phyloP scores from a whole-genome alignment of 2,113 vertebrate species.

The Tricholaema leucomelas region DNA sequence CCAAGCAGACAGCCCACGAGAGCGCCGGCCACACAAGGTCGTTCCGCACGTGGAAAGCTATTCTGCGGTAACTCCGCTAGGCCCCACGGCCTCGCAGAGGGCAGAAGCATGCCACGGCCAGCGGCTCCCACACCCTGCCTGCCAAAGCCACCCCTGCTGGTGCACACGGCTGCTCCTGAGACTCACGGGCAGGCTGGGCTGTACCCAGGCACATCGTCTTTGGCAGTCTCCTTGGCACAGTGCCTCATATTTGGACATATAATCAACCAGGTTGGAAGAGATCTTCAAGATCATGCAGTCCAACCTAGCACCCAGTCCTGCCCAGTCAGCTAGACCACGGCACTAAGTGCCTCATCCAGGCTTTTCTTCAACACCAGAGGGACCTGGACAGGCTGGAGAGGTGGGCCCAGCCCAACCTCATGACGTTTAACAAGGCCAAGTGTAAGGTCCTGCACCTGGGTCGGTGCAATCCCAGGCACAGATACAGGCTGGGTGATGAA shows the following conservation, averaged over 20 bases:
- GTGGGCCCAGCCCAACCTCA: too few species aligned
- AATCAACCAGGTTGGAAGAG: too few species aligned
- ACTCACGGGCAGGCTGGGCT: accelerated
- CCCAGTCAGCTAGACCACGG: too few species aligned
- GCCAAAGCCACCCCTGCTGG: accelerated
- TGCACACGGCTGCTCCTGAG: background rate
- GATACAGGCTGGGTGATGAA: too few species aligned
- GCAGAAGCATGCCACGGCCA: background rate
- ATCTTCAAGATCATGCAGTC: too few species aligned
- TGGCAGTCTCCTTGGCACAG: background rate
- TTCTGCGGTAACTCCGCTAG: accelerated
- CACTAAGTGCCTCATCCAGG: too few species aligned
- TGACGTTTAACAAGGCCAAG: too few species aligned
- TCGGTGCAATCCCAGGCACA: too few species aligned
- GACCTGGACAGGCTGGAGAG: too few species aligned
- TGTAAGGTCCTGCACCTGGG: too few species aligned
- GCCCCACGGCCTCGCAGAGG: background rate
- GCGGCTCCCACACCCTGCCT: background rate
- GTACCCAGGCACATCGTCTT: background rate
- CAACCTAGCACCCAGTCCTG: too few species aligned
- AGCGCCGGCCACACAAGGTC: accelerated
- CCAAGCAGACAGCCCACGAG: background rate
- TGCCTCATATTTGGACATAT: background rate
- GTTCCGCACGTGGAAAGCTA: background rate
- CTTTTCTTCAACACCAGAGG: too few species aligned